Base-by-base conservation (phyloP, 2,888 invertebrate genomes). In the Phrixothrix hirtus region DNA sequence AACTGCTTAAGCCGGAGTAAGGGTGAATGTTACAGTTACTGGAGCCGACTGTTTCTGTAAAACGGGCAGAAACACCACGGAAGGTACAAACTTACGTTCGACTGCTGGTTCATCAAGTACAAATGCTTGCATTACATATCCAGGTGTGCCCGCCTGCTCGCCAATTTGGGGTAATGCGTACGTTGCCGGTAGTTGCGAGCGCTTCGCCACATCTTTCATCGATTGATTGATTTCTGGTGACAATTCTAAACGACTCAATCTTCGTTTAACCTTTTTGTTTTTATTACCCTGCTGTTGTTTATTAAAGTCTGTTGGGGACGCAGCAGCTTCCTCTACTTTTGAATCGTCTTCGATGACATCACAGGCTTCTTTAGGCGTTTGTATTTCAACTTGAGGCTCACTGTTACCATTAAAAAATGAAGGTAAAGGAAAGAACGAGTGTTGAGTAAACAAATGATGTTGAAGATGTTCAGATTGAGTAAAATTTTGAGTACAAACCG, bases 61-160 rank as follows among this genome's bases (percentile, higher is more conserved):
- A 72, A 96, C 95, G 59, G 96, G 95, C 79, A 96, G 84, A 80
- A 93, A 94, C 76, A 96, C 92, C 68, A 95, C 83, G 67, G 95
- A 92, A 62, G 95, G 92, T 70, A 92, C 87, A 77, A 95, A 89
- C 74, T 87, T 85, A 46, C 72, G 66, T 54, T 75, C 73, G 36
- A 61, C 37, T 30, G 67, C 62, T 44, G 69, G 67, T 75, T 91
- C 89, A 76, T 87, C 85, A 66, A 94, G 81, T 66, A 92, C 82
- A 79, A 95, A 96, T 50, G 95, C 91, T 80, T 95, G 95, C 94
- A 95, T 95, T 62, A 91, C 86, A 70, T 89, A 88, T 61, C 69
- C 72, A 32, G 68, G 61, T 21, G 56, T 43, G 32, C 17, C 38
- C 26, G 30, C 39, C 16, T 58, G 58, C 29, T 61, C 62, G 21